Percentiles rank a stretch among this genome's conserved stretches.
These are phyloP conservation scores for Propithecus perrieri DNA, from an alignment of 2,797 vertebrate genomes.

Conservation along the genomic window DNA sequence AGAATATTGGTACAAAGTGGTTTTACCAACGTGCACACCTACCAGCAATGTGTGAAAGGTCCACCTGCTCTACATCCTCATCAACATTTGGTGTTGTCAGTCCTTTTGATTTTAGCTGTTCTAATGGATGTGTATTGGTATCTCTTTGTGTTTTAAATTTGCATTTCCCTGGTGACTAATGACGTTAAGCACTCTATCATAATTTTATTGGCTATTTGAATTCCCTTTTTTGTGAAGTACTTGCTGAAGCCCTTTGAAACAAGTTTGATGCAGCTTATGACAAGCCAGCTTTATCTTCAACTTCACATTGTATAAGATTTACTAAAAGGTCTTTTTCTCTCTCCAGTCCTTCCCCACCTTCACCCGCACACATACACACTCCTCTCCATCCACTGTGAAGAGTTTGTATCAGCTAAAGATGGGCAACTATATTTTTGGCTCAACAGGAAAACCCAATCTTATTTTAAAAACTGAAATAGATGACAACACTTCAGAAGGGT, in stretches of 20 bases:
- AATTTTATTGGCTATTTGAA: not conserved
- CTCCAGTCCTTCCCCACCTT: not conserved
- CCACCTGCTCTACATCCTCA: not conserved
- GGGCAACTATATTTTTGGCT: conserved; percentile 50
- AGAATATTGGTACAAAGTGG: not conserved
- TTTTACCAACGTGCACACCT: not conserved
- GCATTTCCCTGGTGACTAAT: not conserved
- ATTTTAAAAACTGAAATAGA: conserved; percentile 63
- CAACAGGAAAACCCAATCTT: conserved; percentile 28
- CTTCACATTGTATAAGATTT: not conserved
- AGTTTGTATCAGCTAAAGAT: not conserved
- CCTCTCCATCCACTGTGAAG: not conserved
- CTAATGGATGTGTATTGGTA: too few species aligned
- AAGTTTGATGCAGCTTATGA: not conserved
- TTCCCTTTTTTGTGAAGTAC: not conserved
- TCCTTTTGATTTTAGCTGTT: not conserved
- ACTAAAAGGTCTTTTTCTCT: not conserved
- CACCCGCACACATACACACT: not conserved
- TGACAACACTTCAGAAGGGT: conserved; percentile 42
- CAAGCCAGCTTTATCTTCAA: conserved; percentile 28
- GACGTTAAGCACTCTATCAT: not conserved
- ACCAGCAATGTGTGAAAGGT: not conserved
- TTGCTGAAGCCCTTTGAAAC: not conserved
- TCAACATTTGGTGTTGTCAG: not conserved
- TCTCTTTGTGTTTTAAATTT: not conserved